Percentiles rank a stretch among this genome's conserved stretches.
Evolutionary conservation across 1,140 invertebrate genomes (phyloP).

Genomic region (Chrysoperla carnea): DNA sequence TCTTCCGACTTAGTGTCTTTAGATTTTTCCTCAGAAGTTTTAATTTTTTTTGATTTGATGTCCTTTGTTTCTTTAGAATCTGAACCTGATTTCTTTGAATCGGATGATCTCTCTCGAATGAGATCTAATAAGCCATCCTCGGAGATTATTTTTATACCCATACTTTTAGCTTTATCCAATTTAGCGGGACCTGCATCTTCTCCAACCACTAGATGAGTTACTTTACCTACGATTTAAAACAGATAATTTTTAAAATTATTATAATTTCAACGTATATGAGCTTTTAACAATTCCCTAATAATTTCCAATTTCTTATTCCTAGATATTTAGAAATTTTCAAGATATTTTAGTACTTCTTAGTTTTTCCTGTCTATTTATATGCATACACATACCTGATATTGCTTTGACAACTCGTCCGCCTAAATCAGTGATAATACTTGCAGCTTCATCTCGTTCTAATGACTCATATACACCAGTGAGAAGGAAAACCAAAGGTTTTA

Average conservation of each 20-base stretch:
- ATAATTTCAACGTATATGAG: neutral
- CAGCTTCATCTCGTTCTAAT: constrained; percentile 64
- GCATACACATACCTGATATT: constrained; percentile 55
- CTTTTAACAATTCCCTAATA: neutral
- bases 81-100: constrained; percentile 1
- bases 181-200: constrained; percentile 72
- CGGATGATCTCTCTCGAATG: constrained; percentile 37
- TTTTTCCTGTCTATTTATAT: no score
- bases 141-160: constrained; percentile 49
- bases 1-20: constrained; percentile 1
- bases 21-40: neutral
- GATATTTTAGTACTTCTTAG: no score
- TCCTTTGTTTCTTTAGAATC: neutral
- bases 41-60: constrained; percentile 2
- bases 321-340: no score
- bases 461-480: constrained; percentile 80
- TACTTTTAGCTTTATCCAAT: constrained; percentile 53
- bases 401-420: constrained; percentile 57
- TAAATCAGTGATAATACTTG: constrained; percentile 54
- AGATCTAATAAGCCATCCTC: constrained; percentile 75
- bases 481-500: constrained; percentile 62
- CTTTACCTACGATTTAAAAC: constrained; percentile 23
- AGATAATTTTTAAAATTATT: no score
- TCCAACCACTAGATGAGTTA: constrained; percentile 67
- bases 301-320: constrained; percentile 1